Base-by-base conservation (phyloP, 2,797 vertebrate species). In the Heliangelus exortis region DNA sequence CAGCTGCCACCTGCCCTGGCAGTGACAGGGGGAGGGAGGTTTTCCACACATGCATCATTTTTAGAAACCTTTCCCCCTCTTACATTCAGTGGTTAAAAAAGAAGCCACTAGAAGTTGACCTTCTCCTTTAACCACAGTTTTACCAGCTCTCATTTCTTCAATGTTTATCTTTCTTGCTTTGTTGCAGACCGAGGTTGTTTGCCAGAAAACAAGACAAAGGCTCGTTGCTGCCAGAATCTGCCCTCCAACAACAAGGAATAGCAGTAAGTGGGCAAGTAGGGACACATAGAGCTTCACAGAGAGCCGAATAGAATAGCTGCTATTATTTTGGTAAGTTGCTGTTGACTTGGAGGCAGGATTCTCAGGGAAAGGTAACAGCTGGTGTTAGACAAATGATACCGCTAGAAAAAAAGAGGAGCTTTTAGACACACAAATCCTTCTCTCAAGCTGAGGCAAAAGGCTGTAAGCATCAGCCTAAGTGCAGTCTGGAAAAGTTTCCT, bases 301-400 rank as follows among this genome's bases (percentile, higher is more conserved):
- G 80, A 88, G 87, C 7, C 5, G 55, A 84, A 92, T 77, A 95
- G 86, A 96, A 95, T 94, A 69, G 67, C 74, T 92, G 31, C 80
- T 90, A 90, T 96, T 96, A 95, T 96, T 95, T 94, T 85, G 81
- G 74, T 79, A 94, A 94, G 77, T 79, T n/a, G 62, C 84, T 95
- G 94, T 88, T 95, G 93, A 95, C 88, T 95, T 95, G 92, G 91
- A 93, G 94, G 74, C 91, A 93, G 86, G 86, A 91, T 59, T 88
- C 88, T 84, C 93, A 94, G 95, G 91, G 83, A 93, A 95, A 96
- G 96, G 95, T 96, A 95, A 94, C 93, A 96, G 91, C 90, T 94
- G 94, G 93, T 91, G 88, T 96, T 95, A 96, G 95, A 95, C 85
- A 94, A 96, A 93, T 79, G 95, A 96, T 95, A 92, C 74, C 62